Conservation (phyloP, 53 echinoderm and acorn worm genomes). For the Glandiceps talaboti region DNA sequence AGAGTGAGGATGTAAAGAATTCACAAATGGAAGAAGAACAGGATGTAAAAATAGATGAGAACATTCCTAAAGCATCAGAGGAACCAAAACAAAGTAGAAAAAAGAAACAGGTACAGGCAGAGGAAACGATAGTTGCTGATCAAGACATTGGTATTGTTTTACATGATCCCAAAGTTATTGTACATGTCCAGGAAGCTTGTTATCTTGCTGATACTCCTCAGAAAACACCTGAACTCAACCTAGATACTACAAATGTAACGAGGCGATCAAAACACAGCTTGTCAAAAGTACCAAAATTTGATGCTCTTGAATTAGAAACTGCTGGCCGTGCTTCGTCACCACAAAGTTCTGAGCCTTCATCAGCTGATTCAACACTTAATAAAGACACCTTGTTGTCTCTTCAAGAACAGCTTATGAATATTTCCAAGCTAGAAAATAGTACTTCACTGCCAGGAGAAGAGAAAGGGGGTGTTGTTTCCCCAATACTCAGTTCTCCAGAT, state of each 20-base stretch:
- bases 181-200: not conserved
- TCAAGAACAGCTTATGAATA: not conserved
- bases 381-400: not conserved
- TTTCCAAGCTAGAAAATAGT: not conserved
- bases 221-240: not conserved
- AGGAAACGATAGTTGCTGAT: too few relatives aligned
- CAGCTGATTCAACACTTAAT: not conserved
- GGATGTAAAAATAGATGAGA: too few relatives aligned
- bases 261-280: not conserved
- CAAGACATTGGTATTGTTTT: too few relatives aligned
- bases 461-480: not conserved
- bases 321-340: not conserved
- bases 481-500: too few relatives aligned
- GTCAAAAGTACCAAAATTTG: not conserved
- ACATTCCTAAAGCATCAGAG: too few relatives aligned
- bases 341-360: not conserved
- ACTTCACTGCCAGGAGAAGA: not conserved
- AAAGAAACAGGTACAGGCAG: too few relatives aligned
- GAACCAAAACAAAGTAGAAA: too few relatives aligned
- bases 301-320: not conserved
- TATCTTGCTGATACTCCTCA: not conserved
- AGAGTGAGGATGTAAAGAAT: too few relatives aligned
- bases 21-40: too few relatives aligned
- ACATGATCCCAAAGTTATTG: too few relatives aligned
- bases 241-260: not conserved